These are phyloP conservation scores for Amblyjoppa fuscipennis DNA, from an alignment of 2,888 invertebrate genomes.

Conservation along the genomic window DNA sequence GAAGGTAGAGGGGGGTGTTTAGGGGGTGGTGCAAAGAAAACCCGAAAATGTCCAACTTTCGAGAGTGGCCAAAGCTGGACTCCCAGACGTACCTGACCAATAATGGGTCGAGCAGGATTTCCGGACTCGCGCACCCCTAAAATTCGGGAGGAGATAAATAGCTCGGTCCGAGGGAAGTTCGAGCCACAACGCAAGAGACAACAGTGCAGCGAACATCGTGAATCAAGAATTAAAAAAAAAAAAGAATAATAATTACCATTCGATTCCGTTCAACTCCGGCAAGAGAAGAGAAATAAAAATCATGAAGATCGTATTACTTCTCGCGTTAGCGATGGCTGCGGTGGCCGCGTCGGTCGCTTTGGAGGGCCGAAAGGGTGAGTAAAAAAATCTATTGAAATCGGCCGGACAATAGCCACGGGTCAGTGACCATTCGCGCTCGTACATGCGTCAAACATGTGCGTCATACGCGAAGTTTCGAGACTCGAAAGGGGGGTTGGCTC, in stretches of 20 bases:
- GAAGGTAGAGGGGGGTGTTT: background rate
- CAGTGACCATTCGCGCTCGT: background rate
- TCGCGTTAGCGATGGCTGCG: conserved; percentile 21
- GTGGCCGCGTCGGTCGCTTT: background rate
- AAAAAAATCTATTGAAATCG: conserved; percentile 13
- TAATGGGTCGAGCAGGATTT: background rate
- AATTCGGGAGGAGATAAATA: background rate
- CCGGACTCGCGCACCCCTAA: conserved; percentile 11
- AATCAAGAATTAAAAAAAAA: background rate
- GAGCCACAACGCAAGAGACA: background rate
- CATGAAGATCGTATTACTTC: conserved; percentile 38
- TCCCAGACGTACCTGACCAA: conserved; percentile 8
- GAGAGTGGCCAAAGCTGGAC: background rate
- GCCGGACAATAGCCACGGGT: conserved; percentile 2
- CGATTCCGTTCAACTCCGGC: background rate
- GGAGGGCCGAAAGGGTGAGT: conserved; percentile 5
- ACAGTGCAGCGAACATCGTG: conserved; percentile 13
- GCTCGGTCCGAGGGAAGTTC: background rate
- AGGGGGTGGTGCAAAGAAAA: background rate
- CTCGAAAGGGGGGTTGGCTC: conserved; percentile 4
- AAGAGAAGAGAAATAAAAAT: background rate
- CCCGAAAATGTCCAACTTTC: background rate
- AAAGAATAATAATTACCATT: too few relatives aligned
- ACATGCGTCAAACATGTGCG: background rate
- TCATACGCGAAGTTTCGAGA: conserved; percentile 7